These are phyloP conservation scores for Sinonovacula constricta DNA, from an alignment of 1,140 invertebrate species.

Conservation along the genomic window DNA sequence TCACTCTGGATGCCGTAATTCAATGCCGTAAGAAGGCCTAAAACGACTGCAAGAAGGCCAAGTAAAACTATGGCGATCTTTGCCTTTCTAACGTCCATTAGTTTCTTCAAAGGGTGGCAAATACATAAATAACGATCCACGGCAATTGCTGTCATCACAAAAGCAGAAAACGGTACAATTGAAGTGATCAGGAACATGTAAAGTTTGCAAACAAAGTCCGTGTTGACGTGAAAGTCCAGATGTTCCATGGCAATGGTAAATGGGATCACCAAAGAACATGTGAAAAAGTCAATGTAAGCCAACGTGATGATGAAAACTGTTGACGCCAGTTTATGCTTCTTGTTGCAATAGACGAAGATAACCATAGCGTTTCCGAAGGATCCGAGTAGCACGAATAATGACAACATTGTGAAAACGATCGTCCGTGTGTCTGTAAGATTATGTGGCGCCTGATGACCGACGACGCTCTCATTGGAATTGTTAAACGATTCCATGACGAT, in stretches of 20 bases:
- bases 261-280: conserved; percentile 72
- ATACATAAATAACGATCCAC: conserved; percentile 78
- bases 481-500: no score
- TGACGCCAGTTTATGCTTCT: conserved; percentile 73
- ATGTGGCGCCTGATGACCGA: no score
- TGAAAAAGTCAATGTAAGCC: conserved; percentile 72
- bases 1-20: conserved; percentile 66
- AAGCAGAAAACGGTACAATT: conserved; percentile 75
- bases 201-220: conserved; percentile 73
- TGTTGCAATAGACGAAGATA: conserved; percentile 73
- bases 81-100: conserved; percentile 47
- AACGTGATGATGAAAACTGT: conserved; percentile 76
- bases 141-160: conserved; percentile 78
- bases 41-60: conserved; percentile 61
- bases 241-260: conserved; percentile 72
- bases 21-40: conserved; percentile 71
- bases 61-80: conserved; percentile 65
- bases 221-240: conserved; percentile 60
- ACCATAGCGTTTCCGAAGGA: conserved; percentile 73
- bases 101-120: conserved; percentile 73
- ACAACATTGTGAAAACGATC: conserved; percentile 63
- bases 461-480: no score
- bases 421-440: no score
- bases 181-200: conserved; percentile 76
- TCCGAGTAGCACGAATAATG: conserved; percentile 68